These are phyloP conservation scores for Callocephalon fimbriatum DNA, from an alignment of 2,113 vertebrate species.

Conservation along the genomic window DNA sequence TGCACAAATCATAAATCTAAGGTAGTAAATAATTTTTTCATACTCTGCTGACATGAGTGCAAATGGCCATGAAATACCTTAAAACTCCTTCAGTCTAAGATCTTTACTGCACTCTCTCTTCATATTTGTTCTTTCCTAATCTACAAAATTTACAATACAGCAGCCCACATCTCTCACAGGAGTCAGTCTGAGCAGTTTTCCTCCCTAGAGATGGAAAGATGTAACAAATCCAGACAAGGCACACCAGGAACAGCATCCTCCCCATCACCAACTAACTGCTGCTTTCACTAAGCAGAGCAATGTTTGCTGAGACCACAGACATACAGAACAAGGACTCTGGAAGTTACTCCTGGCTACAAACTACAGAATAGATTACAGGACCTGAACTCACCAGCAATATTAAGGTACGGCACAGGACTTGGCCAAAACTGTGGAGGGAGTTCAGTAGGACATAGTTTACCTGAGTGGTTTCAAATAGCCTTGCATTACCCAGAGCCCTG, in stretches of 20 bases:
- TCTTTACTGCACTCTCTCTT: neutral
- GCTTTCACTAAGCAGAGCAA: rapidly evolving
- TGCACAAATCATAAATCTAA: neutral
- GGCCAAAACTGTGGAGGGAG: rapidly evolving
- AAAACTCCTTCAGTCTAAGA: neutral
- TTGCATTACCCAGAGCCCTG: neutral
- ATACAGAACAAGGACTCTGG: neutral
- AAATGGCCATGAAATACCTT: neutral
- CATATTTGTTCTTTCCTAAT: neutral
- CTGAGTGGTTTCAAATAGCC: neutral
- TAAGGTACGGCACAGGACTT: neutral
- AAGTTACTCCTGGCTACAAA: neutral
- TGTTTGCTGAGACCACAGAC: neutral
- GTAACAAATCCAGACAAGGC: neutral
- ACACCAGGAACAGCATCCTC: neutral
- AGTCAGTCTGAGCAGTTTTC: neutral
- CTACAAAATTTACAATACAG: neutral
- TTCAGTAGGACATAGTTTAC: neutral
- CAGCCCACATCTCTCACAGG: neutral
- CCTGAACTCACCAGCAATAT: neutral
- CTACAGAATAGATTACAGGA: neutral
- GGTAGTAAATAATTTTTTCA: neutral
- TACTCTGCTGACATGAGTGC: neutral
- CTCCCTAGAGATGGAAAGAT: neutral
- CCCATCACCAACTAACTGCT: neutral